Evolutionary conservation across 2,113 vertebrate species (phyloP).

Genomic region (Nycticorax nycticorax): DNA sequence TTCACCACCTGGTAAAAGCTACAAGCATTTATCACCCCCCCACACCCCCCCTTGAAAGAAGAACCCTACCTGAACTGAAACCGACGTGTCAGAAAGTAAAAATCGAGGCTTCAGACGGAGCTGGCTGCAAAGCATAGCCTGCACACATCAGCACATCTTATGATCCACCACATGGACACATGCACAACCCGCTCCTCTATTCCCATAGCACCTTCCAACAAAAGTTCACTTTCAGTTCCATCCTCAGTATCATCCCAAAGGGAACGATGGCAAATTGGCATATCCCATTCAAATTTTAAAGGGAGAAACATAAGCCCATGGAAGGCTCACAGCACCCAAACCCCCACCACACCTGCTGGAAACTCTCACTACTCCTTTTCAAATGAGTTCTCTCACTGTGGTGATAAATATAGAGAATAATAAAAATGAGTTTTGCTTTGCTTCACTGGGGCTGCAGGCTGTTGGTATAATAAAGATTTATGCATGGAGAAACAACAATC

Average conservation of each 20-base stretch:
- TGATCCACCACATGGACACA: background rate
- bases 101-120: background rate
- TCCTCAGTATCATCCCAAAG: background rate
- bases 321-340: background rate
- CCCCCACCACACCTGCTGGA: background rate
- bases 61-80: background rate
- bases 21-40: background rate
- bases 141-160: background rate
- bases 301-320: background rate
- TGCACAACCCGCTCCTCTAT: background rate
- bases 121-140: background rate
- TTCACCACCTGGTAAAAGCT: background rate
- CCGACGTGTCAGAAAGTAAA: background rate
- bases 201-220: background rate
- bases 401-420: conserved; percentile 26
- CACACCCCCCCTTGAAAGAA: background rate
- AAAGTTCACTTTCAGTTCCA: background rate
- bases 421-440: conserved; percentile 40
- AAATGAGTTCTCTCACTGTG: background rate
- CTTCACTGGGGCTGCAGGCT: conserved; percentile 26
- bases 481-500: conserved; percentile 42
- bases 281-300: background rate
- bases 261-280: background rate
- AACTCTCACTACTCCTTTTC: background rate
- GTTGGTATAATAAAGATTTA: conserved; percentile 59